Base-by-base conservation (phyloP, 1,140 invertebrate genomes). In the Augochlora pura region DNA sequence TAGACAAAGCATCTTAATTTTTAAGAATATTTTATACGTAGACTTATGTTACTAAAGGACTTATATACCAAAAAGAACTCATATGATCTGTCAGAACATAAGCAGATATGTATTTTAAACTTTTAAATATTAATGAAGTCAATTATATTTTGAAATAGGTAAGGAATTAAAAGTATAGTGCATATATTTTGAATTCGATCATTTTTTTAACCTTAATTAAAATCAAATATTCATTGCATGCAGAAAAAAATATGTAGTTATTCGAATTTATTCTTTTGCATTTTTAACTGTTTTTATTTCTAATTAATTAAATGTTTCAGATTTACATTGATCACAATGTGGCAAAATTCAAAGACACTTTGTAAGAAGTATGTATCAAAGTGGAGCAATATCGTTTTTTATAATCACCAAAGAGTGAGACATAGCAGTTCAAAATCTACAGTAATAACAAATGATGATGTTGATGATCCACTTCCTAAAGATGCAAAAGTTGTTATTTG, bases 401-500 rank as follows among this genome's bases (percentile, higher is more conserved):
- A 62, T 12, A 77, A 64, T 65, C 64, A 46, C 7, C 60, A 85
- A 69, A 83, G 63, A 46, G 38, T 70, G 25, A 74, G 57, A 18
- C 49, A 69, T 21, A 62, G 49, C 49, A 60, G 16, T 38, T 27
- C 77, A 60, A 83, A 83, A 64, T 57, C 72, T 32, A 68, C 46
- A 18, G 5, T 75, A 14, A 32, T 57, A 66, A 49, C 27, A 39
- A 75, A 57, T 7, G 74, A 84, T 46, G 42, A 86, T 76, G 49
- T 60, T 14, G 68, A 87, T 52, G 57, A 78, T 66, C 46, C 25
- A 63, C 78, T 90, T 79, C 94, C 93, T 49, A 85, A 91, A 67
- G 91, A 95, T 88, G 92, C 94, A 10, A 94, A 95, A 88, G 96
- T 97, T 49, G 96, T 98, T 12, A 96, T 99, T 88, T 99, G 98